These are phyloP conservation scores for Perdita meconis DNA, from an alignment of 2,888 invertebrate species.

Conservation along the genomic window DNA sequence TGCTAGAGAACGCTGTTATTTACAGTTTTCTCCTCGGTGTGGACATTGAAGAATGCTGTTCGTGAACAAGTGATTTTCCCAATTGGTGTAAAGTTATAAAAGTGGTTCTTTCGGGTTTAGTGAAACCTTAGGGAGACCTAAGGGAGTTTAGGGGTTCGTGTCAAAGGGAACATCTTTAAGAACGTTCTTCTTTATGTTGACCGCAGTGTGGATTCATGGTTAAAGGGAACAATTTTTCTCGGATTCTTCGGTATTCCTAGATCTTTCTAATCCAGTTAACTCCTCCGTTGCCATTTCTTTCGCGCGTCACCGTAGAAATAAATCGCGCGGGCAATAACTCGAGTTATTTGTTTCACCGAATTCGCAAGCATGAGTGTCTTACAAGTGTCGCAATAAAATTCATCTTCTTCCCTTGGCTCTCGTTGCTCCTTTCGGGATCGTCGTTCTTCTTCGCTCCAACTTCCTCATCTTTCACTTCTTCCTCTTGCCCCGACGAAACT, in stretches of 20 bases:
- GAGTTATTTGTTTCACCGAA: slow-evolving; percentile 49
- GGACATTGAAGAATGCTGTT: no score
- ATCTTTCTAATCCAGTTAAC: slow-evolving; percentile 27
- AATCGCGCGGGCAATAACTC: slow-evolving; percentile 47
- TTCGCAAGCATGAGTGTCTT: slow-evolving; percentile 60
- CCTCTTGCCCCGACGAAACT: slow-evolving; percentile 10
- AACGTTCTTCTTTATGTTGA: no score
- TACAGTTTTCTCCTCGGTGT: no score
- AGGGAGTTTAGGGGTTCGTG: no score
- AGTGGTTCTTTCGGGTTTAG: no score
- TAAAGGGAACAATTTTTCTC: slow-evolving; percentile 17
- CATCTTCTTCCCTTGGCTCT: slow-evolving; percentile 46
- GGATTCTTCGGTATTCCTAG: neutral
- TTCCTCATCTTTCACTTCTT: slow-evolving; percentile 17
- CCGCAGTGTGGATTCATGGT: neutral
- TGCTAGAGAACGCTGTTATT: no score
- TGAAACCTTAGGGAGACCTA: no score
- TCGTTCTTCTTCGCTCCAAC: neutral
- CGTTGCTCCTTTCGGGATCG: neutral
- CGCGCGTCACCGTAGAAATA: slow-evolving; percentile 13
- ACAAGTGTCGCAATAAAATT: slow-evolving; percentile 66
- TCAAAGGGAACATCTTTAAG: no score
- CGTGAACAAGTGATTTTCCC: no score
- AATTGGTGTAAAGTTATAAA: no score
- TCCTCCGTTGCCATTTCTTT: neutral